Conservation (phyloP, 1,140 invertebrate species). For the Ostrea denselamellosa region DNA sequence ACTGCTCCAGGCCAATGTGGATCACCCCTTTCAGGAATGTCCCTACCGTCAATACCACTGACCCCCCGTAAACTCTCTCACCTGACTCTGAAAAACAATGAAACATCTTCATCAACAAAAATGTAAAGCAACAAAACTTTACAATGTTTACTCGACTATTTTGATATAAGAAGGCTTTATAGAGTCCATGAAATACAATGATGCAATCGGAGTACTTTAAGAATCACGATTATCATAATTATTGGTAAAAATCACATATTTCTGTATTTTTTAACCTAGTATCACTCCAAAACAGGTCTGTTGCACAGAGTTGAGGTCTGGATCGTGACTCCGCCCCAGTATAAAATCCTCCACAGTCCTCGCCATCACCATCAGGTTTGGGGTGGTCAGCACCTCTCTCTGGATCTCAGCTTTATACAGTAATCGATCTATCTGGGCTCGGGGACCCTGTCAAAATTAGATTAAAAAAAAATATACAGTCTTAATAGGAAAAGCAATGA, state of each 20-base stretch:
- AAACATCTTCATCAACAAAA: neutral
- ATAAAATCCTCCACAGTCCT: slow-evolving; percentile 92
- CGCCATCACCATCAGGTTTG: slow-evolving; percentile 87
- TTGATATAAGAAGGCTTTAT: too few species aligned
- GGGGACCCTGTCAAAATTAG: slow-evolving; percentile 82
- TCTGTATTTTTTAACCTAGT: slow-evolving; percentile 79
- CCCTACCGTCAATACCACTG: slow-evolving; percentile 93
- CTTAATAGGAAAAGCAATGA: too few species aligned
- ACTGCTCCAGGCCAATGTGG: slow-evolving; percentile 89
- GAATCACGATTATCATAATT: too few species aligned
- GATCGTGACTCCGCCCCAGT: slow-evolving; percentile 78
- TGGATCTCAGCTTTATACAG: slow-evolving; percentile 92
- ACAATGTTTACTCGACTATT: too few species aligned
- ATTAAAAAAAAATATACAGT: neutral
- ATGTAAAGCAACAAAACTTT: too few species aligned
- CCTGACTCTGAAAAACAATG: slow-evolving; percentile 67
- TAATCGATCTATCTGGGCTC: slow-evolving; percentile 93
- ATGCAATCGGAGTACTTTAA: too few species aligned
- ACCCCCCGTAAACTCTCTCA: slow-evolving; percentile 82
- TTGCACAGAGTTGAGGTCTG: slow-evolving; percentile 65
- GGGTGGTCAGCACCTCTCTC: slow-evolving; percentile 84
- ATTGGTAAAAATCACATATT: too few species aligned
- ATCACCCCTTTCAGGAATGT: slow-evolving; percentile 95
- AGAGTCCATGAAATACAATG: too few species aligned
- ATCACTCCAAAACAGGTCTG: slow-evolving; percentile 83